Conservation (phyloP, 2,113 vertebrate genomes). For the Mormyrus iriodes region DNA sequence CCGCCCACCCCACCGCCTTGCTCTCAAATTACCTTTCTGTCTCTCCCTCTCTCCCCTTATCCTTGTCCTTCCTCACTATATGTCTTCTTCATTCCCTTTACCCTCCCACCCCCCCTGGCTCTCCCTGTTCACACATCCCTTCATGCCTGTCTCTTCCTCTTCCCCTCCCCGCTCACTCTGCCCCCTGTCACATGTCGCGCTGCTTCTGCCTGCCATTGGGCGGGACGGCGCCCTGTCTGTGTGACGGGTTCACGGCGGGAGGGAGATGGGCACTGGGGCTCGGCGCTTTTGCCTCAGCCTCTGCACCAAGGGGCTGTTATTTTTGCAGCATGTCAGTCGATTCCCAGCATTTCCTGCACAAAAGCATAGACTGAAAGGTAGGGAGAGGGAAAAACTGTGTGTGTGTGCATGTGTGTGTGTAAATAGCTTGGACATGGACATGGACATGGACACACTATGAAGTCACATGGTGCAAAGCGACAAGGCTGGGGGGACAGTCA, state of each 20-base stretch:
- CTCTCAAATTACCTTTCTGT: constrained; percentile 44
- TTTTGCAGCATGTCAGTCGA: background rate
- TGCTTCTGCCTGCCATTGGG: background rate
- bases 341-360: background rate
- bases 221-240: background rate
- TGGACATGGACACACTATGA: background rate
- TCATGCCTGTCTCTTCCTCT: constrained; percentile 29
- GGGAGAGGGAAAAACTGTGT: background rate
- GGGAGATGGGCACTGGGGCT: background rate
- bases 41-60: constrained; percentile 14
- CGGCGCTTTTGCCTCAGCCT: background rate
- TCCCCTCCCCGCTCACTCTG: constrained; percentile 29
- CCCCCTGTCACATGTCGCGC: background rate
- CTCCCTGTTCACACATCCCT: constrained; percentile 4
- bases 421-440: background rate
- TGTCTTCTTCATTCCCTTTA: constrained; percentile 30
- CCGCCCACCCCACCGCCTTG: constrained; percentile 41
- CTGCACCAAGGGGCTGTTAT: background rate
- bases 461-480: background rate
- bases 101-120: constrained; percentile 18
- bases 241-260: background rate
- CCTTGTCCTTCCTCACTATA: constrained; percentile 10
- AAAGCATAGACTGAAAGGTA: background rate
- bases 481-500: background rate
- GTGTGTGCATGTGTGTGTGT: background rate